Conservation (phyloP, 2,888 invertebrate genomes). For the Drosophila greeni region DNA sequence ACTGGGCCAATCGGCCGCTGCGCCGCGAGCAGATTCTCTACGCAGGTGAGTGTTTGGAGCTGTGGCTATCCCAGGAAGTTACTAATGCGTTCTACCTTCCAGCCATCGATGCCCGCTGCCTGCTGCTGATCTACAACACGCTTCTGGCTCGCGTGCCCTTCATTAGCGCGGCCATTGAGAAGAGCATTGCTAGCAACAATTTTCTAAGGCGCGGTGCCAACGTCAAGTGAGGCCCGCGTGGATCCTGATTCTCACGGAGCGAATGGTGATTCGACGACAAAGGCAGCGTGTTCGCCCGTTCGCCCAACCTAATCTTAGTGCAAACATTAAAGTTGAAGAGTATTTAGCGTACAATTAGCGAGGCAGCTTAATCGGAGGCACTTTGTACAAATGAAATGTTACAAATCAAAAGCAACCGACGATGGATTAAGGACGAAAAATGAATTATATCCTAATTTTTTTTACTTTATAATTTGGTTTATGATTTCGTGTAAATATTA, state of each 20-base stretch:
- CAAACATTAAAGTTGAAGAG: constrained; percentile 54
- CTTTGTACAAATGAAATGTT: constrained; percentile 15
- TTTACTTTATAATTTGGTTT: background rate
- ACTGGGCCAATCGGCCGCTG: constrained; percentile 92
- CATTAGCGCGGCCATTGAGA: constrained; percentile 69
- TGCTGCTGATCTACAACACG: constrained; percentile 88
- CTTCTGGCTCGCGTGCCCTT: constrained; percentile 78
- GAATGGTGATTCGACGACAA: constrained; percentile 18
- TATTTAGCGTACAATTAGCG: constrained; percentile 54
- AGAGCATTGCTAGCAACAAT: constrained; percentile 60
- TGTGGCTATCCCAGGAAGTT: background rate
- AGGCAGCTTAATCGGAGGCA: constrained; percentile 16
- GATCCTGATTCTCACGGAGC: constrained; percentile 19
- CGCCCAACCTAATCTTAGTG: constrained; percentile 26
- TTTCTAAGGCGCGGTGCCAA: constrained; percentile 54
- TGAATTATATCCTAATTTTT: constrained; percentile 5
- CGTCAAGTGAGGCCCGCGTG: constrained; percentile 20
- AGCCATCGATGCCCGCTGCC: constrained; percentile 92
- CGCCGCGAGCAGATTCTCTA: constrained; percentile 88
- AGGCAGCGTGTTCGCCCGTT: constrained; percentile 23
- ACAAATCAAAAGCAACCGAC: constrained; percentile 22
- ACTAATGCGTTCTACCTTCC: constrained; percentile 37
- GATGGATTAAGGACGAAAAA: background rate
- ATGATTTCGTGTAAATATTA: constrained; percentile 30
- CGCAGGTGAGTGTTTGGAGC: constrained; percentile 80